phyloP scores from a whole-genome alignment of 1,140 invertebrate species.

The Drosophila nigrodunni region DNA sequence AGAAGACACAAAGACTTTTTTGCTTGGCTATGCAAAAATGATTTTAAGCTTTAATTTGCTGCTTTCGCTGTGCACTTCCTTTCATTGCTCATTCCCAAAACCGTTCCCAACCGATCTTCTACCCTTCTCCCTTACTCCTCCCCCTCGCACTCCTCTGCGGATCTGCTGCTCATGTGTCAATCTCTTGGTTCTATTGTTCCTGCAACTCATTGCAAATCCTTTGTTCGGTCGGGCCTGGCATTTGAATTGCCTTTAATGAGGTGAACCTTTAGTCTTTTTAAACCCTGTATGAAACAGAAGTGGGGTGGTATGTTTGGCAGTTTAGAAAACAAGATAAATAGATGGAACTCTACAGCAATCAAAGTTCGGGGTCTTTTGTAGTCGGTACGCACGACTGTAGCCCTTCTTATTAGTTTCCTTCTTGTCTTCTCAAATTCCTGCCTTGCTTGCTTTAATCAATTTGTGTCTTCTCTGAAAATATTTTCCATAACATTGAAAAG shows the following conservation, averaged over 20 bases:
- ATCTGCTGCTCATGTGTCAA: constrained; percentile 68
- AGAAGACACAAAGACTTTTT: constrained; percentile 11
- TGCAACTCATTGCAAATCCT: constrained; percentile 57
- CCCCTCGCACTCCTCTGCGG: neutral
- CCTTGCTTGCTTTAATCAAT: constrained; percentile 35
- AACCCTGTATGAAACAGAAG: no score
- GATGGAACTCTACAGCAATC: no score
- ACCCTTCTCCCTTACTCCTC: neutral
- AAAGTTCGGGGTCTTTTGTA: no score
- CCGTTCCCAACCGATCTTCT: neutral
- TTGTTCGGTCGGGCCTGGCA: constrained; percentile 34
- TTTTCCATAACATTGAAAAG: neutral
- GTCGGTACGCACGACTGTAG: no score
- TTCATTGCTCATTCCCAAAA: constrained; percentile 45
- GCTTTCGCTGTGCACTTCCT: constrained; percentile 80
- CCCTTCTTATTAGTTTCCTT: no score
- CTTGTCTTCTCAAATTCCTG: constrained; percentile 17
- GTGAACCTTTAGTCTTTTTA: constrained; percentile 26
- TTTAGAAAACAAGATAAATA: no score
- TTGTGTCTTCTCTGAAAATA: constrained; percentile 19
- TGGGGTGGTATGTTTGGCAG: no score
- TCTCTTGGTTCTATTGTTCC: constrained; percentile 69
- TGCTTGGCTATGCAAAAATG: constrained; percentile 72
- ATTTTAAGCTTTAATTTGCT: constrained; percentile 81
- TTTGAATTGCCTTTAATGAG: constrained; percentile 79